A percentile compares a stretch with the other conserved stretches of the same genome.
Evolutionary conservation across 2,888 invertebrate genomes (phyloP).

Genomic region (Amblyjoppa fuscipennis): DNA sequence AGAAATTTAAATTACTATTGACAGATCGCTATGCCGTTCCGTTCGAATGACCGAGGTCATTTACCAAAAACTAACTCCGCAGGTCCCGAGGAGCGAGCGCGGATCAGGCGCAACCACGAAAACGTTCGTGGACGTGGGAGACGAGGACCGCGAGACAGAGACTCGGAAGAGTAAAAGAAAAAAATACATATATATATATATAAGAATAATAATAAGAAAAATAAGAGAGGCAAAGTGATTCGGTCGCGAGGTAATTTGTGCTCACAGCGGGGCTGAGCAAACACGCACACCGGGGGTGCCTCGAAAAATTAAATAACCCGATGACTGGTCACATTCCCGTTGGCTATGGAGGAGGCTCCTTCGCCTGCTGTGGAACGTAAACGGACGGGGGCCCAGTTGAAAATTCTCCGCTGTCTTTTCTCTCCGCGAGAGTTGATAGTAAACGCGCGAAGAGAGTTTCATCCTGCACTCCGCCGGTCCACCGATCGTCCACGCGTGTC

Average conservation of each 20-base stretch:
- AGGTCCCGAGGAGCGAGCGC: conserved; percentile 32
- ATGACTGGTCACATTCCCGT: conserved; percentile 88
- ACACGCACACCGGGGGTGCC: conserved; percentile 86
- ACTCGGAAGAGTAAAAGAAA: conserved; percentile 55
- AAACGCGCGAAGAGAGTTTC: conserved; percentile 55
- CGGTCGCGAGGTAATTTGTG: conserved; percentile 88
- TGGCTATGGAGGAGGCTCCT: conserved; percentile 73
- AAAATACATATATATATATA: conserved; percentile 38
- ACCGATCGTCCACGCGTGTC: conserved; percentile 64
- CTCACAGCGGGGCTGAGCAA: conserved; percentile 88
- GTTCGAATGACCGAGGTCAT: conserved; percentile 32
- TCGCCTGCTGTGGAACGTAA: conserved; percentile 52
- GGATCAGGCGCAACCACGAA: conserved; percentile 63
- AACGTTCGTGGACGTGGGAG: conserved; percentile 39
- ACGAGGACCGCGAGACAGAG: conserved; percentile 50
- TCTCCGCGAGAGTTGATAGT: conserved; percentile 46
- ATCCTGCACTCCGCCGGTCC: conserved; percentile 48
- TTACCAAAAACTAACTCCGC: conserved; percentile 18
- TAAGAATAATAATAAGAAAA: conserved; percentile 57
- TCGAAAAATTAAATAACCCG: conserved; percentile 87
- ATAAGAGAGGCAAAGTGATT: conserved; percentile 80
- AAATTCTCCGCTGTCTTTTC: conserved; percentile 54
- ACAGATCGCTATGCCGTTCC: conserved; percentile 45
- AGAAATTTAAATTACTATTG: conserved; percentile 59
- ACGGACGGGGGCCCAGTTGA: conserved; percentile 50